Evolutionary conservation across 2,888 invertebrate genomes (phyloP).

Genomic region (Leptinotarsa juncta): DNA sequence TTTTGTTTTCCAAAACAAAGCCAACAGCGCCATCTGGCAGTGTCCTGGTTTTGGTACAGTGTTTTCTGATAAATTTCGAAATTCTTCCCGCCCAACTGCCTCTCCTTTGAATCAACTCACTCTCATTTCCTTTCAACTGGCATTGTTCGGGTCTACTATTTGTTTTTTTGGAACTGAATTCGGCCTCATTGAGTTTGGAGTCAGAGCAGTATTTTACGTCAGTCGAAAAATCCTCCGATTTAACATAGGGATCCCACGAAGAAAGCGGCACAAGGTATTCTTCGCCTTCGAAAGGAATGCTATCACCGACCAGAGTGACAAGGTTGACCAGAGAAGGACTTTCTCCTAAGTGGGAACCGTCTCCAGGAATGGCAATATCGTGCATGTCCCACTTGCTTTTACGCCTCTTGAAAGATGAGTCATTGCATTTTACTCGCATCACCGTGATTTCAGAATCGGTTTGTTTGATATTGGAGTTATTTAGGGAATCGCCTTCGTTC

Average conservation of each 20-base stretch:
- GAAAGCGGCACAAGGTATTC: constrained; percentile 70
- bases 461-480: constrained; percentile 64
- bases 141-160: constrained; percentile 26
- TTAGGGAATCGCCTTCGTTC: constrained; percentile 54
- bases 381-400: constrained; percentile 66
- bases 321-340: constrained; percentile 72
- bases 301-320: constrained; percentile 68
- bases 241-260: constrained; percentile 69
- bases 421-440: constrained; percentile 67
- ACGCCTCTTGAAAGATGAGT: constrained; percentile 58
- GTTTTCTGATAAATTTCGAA: constrained; percentile 57
- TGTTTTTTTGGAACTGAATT: constrained; percentile 11
- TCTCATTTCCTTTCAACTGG: constrained; percentile 21
- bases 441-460: constrained; percentile 74
- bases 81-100: constrained; percentile 57
- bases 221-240: constrained; percentile 52
- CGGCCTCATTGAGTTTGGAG: constrained; percentile 38
- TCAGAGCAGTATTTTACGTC: constrained; percentile 43
- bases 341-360: constrained; percentile 70
- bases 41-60: constrained; percentile 51
- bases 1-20: constrained; percentile 18
- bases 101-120: constrained; percentile 31
- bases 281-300: constrained; percentile 54
- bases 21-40: constrained; percentile 31
- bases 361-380: constrained; percentile 68